phyloP scores from a whole-genome alignment of 2,113 vertebrate species.

The Daubentonia madagascariensis region DNA sequence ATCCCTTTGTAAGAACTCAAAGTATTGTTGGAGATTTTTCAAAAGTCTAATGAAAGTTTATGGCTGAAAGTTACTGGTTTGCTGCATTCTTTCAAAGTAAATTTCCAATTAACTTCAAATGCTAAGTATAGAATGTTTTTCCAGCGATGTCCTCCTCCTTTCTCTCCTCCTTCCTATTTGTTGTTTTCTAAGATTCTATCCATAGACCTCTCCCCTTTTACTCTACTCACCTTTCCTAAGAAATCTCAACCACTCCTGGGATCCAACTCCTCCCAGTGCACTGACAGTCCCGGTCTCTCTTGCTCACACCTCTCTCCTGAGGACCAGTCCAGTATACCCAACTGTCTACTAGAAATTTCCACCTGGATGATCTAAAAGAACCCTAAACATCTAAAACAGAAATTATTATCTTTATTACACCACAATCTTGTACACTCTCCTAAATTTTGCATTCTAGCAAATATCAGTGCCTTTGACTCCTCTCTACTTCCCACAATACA shows the following conservation, averaged over 20 bases:
- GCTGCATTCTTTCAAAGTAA: slow-evolving; percentile 8
- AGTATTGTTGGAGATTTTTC: neutral
- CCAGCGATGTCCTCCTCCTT: neutral
- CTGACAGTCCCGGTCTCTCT: neutral
- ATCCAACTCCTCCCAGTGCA: neutral
- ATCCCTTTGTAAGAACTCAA: neutral
- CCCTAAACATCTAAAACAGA: neutral
- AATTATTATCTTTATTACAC: neutral
- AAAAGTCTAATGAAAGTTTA: neutral
- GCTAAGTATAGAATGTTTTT: neutral
- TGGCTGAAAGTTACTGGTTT: neutral
- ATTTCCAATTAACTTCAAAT: neutral
- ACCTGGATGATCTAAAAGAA: neutral
- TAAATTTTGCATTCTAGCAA: neutral
- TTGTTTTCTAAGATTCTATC: neutral
- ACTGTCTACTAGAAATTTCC: neutral
- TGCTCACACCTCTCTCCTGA: neutral
- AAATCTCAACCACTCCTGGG: neutral
- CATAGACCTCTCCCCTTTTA: neutral
- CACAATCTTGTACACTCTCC: neutral
- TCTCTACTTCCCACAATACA: neutral
- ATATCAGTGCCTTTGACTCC: neutral
- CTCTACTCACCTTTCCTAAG: neutral
- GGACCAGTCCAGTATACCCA: neutral
- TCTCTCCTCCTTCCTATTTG: neutral